Base-by-base conservation (phyloP, 2,797 vertebrate genomes). In the Danionella dracula region DNA sequence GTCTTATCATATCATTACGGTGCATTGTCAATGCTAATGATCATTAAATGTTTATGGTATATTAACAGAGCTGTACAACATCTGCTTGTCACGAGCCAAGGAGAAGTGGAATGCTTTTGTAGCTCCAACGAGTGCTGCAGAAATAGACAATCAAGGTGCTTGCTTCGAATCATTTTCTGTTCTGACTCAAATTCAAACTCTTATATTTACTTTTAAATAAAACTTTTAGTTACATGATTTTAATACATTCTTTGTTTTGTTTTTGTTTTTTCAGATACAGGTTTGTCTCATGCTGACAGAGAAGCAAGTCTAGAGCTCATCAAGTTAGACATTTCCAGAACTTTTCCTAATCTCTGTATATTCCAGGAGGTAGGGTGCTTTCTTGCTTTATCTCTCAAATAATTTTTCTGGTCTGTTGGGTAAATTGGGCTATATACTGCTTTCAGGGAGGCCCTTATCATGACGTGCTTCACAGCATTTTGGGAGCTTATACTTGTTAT, bases 401-500 rank as follows among this genome's bases (percentile, higher is more conserved):
- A n/a, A n/a, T 35, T 17, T 41, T 31, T 20, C 3, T 19, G 19
- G n/a, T 23, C 5, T 11, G 29, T 17, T 27, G 37, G n/a, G 19
- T 40, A 3, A 34, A 11, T 23, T 35, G 42, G 7, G 6, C 9
- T 44, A 3, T 49, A 1, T 4, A 27, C 8, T 6, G 13, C 5
- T n/a, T 9, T 63, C n/a, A 98, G 95, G 94, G 95, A n/a, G 95
- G 95, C 31, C 95, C 95, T 4, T 98, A 97, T 72, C 88, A 96
- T 32, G 94, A 98, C 62, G 90, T 88, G 2, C 77, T 98, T 88
- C 95, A 98, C 90, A 95, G 93, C 89, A 88, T 98, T 84, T 86
- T 98, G 81, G 95, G 95, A 86, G 95, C 95, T 1, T 98, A 98
- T 79, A 97, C 95, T 9, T 98, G 95, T 82, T 98, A 98, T 87